Evolutionary conservation across 2,888 invertebrate genomes (phyloP).

Genomic region (Tortrix viridana): DNA sequence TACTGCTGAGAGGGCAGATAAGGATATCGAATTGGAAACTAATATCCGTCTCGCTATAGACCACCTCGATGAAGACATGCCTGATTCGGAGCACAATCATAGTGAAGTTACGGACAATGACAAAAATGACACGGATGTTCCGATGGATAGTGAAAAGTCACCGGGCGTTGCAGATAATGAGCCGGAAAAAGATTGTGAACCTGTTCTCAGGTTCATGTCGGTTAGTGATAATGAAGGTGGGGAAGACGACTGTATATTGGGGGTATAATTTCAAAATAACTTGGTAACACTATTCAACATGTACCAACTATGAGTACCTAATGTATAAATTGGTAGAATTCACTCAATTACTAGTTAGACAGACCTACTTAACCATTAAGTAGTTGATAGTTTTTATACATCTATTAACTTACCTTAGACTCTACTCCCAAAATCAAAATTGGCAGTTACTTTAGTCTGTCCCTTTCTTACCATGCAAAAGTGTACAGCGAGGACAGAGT

Average conservation of each 20-base stretch:
- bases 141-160: not conserved
- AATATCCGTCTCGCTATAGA: conserved; percentile 3
- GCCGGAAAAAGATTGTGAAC: not conserved
- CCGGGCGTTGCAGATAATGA: not conserved
- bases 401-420: too few relatives aligned
- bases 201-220: conserved; percentile 17
- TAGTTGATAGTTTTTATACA: too few relatives aligned
- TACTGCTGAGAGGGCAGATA: not conserved
- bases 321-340: too few relatives aligned
- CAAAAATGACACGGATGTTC: not conserved
- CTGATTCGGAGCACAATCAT: not conserved
- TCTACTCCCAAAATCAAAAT: too few relatives aligned
- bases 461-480: too few relatives aligned
- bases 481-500: too few relatives aligned
- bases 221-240: conserved; percentile 27
- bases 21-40: conserved; percentile 17
- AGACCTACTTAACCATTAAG: too few relatives aligned
- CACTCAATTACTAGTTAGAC: too few relatives aligned
- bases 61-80: not conserved
- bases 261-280: conserved; percentile 45
- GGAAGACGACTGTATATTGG: conserved; percentile 55
- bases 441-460: too few relatives aligned
- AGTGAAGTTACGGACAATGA: not conserved
- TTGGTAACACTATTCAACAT: not conserved
- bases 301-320: too few relatives aligned